Base-by-base conservation (phyloP, 2,888 invertebrate species). In the Trissolcus japonicus region DNA sequence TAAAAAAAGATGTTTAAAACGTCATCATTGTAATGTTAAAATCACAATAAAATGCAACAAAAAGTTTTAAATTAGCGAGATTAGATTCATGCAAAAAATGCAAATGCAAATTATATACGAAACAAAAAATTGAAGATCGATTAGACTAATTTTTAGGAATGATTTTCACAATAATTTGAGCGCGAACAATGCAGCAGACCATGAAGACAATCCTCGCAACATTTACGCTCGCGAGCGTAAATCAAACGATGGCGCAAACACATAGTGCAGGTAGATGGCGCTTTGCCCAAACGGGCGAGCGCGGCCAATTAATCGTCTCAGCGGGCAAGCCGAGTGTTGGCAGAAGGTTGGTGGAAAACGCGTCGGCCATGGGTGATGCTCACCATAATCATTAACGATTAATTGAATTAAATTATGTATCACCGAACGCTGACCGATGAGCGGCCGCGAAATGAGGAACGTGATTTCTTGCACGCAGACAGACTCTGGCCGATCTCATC, bases 401-500 rank as follows among this genome's bases (percentile, higher is more conserved):
- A 85, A 85, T 84, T 86, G 87, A 87, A 85, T 87, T 84, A 84
- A 86, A 87, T 88, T 86, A 87, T 85, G 86, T 77, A 79, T 86
- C 86, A 87, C 86, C 84, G 82, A 73, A 60, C 62, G 78, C 72
- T 76, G 79, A 76, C 68, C 78, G 81, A 82, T 83, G 82, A 79
- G 80, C 81, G 83, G 81, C 80, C 80, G 75, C 68, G 79, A 80
- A 57, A 82, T 72, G 78, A 57, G 65, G 80, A 82, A 82, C 84
- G 83, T 83, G 85, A 82, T 81, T 84, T 84, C 83, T 79, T 67
- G 66, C 76, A 76, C 54, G 79, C 77, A 69, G 76, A 48, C 78
- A 80, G 77, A 79, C 74, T 80, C 63, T 79, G 79, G 80, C 71
- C 80, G 80, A 74, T 82, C 81, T 84, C 84, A 80, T 81, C 79